Percentiles rank a stretch among this genome's conserved stretches.
Conservation (phyloP, 2,888 invertebrate genomes). For the Dryobota labecula region DNA sequence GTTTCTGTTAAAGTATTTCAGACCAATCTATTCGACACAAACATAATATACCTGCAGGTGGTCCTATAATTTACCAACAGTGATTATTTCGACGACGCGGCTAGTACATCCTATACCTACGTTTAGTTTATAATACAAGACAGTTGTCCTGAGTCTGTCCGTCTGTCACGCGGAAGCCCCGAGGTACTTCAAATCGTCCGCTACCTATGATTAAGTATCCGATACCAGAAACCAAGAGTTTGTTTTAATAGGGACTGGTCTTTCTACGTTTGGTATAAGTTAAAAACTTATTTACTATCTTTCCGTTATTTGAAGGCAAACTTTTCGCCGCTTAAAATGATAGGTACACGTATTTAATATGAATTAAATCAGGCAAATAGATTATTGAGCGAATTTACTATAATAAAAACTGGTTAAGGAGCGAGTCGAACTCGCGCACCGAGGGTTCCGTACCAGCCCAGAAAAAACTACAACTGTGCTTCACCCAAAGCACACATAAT, state of each 20-base stretch:
- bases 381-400: not conserved
- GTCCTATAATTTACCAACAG: not conserved
- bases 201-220: constrained; percentile 74
- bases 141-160: constrained; percentile 50
- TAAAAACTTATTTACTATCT: constrained; percentile 16
- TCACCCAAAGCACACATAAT: no score
- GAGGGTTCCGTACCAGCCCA: no score
- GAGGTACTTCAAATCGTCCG: constrained; percentile 73
- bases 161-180: constrained; percentile 70
- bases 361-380: not conserved
- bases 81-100: not conserved
- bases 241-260: constrained; percentile 77
- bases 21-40: not conserved
- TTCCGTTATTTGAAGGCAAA: no score
- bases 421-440: no score
- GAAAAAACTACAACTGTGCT: no score
- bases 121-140: constrained; percentile 39
- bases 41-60: not conserved
- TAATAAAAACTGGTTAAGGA: no score
- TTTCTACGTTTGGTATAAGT: constrained; percentile 61
- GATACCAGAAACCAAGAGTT: constrained; percentile 74
- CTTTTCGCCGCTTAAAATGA: not conserved
- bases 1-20: not conserved
- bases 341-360: not conserved
- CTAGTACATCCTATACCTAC: not conserved